A percentile compares a stretch with the other conserved stretches of the same genome.
Conservation (phyloP, 2,797 vertebrate genomes). For the Acestrorhynchus altus region DNA sequence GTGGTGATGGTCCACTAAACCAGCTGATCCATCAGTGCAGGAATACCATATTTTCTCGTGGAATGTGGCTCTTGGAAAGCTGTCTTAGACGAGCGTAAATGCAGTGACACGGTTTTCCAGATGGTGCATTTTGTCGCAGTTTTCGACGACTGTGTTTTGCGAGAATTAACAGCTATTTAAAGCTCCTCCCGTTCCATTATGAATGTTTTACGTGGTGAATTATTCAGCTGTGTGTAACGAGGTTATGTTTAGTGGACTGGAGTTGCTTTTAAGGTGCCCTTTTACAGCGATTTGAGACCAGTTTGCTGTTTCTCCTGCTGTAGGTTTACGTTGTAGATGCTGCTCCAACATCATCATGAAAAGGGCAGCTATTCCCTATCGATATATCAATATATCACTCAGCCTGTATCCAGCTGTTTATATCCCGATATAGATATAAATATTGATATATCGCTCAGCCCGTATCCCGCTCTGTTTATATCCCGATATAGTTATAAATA, state of each 20-base stretch:
- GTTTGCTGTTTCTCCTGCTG: background rate
- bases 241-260: constrained; percentile 59
- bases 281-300: background rate
- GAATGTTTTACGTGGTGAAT: constrained; percentile 65
- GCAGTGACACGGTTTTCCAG: constrained; percentile 11
- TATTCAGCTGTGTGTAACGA: constrained; percentile 56
- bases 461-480: too few species aligned
- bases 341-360: background rate
- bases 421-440: too few species aligned
- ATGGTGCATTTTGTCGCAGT: constrained; percentile 15
- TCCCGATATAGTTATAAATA: too few species aligned
- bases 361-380: background rate
- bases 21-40: background rate
- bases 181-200: constrained; percentile 63
- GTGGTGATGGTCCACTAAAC: too few species aligned
- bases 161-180: constrained; percentile 62
- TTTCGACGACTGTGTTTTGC: constrained; percentile 33
- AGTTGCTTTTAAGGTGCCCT: constrained; percentile 24
- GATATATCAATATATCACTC: too few species aligned
- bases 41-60: background rate
- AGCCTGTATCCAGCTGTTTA: too few species aligned
- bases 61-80: background rate
- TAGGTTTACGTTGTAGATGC: background rate
- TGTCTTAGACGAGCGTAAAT: background rate
- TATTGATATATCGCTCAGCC: too few species aligned